phyloP scores from a whole-genome alignment of 2,113 vertebrate genomes.

The Harpagus bidentatus region DNA sequence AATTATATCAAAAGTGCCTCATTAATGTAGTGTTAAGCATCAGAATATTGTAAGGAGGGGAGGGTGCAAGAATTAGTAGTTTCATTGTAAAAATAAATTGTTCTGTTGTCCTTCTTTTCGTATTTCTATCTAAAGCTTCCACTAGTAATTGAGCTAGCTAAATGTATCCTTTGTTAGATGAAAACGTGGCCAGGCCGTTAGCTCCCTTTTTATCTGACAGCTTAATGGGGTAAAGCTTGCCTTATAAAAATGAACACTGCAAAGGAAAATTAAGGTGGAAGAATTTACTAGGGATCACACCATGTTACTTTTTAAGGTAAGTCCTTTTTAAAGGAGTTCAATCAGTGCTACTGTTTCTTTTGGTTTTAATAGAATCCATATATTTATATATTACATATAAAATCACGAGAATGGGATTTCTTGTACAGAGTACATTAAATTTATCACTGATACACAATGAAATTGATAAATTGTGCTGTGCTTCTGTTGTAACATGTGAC shows the following conservation, averaged over 20 bases:
- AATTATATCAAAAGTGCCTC: conserved; percentile 46
- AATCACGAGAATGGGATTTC: neutral
- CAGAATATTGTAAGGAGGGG: conserved; percentile 12
- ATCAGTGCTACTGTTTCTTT: neutral
- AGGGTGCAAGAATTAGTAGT: conserved; percentile 40
- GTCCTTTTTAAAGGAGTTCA: neutral
- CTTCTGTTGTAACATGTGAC: neutral
- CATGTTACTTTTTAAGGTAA: neutral
- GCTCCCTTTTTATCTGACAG: conserved; percentile 31
- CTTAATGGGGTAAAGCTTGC: conserved; percentile 1
- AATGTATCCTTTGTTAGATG: conserved; percentile 49
- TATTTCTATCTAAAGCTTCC: conserved; percentile 29
- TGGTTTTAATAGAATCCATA: neutral
- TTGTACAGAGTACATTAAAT: neutral
- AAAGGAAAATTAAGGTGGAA: conserved; percentile 20
- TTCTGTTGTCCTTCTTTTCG: neutral
- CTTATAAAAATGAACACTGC: conserved; percentile 9
- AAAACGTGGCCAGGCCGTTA: conserved; percentile 21
- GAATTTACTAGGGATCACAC: neutral
- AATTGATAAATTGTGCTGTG: neutral
- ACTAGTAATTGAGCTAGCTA: conserved; percentile 23
- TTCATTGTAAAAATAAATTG: conserved; percentile 59
- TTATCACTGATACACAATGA: neutral
- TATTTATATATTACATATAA: neutral
- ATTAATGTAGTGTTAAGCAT: conserved; percentile 19